A percentile compares a stretch with the other conserved stretches of the same genome.
Evolutionary conservation across 2,113 vertebrate species (phyloP).

Genomic region (Castor canadensis): DNA sequence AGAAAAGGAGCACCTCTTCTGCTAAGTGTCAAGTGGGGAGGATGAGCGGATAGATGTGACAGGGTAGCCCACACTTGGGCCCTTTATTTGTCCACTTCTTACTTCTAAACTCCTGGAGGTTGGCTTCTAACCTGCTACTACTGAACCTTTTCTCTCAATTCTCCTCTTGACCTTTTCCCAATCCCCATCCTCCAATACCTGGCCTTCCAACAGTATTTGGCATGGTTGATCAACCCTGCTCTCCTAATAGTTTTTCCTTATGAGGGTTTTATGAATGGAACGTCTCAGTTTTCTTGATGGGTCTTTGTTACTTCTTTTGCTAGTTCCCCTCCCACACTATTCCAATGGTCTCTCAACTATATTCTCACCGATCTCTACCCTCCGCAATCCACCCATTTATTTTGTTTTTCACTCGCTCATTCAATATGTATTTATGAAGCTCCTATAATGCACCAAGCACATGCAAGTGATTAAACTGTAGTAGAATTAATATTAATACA

Average conservation of each 20-base stretch:
- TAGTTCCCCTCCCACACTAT: background rate
- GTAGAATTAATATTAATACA: slow-evolving; percentile 49
- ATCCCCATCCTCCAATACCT: background rate
- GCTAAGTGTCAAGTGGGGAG: background rate
- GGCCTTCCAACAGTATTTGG: background rate
- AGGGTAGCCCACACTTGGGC: background rate
- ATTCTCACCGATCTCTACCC: background rate
- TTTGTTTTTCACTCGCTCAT: background rate
- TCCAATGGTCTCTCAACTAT: background rate
- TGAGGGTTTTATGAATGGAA: background rate
- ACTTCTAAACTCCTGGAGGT: background rate
- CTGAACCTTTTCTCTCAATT: background rate
- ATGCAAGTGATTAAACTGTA: slow-evolving; percentile 51
- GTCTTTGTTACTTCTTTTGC: background rate
- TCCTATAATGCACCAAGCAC: slow-evolving; percentile 17
- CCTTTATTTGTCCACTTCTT: background rate
- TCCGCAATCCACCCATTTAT: background rate
- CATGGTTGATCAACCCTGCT: background rate
- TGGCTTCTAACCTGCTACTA: background rate
- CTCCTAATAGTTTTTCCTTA: background rate
- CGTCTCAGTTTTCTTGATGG: slow-evolving; percentile 6
- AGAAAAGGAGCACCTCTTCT: background rate
- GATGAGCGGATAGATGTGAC: background rate
- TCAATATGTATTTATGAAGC: background rate
- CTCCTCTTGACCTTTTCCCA: background rate